Conservation (phyloP, 2,113 vertebrate genomes). For the Bufo gargarizans region DNA sequence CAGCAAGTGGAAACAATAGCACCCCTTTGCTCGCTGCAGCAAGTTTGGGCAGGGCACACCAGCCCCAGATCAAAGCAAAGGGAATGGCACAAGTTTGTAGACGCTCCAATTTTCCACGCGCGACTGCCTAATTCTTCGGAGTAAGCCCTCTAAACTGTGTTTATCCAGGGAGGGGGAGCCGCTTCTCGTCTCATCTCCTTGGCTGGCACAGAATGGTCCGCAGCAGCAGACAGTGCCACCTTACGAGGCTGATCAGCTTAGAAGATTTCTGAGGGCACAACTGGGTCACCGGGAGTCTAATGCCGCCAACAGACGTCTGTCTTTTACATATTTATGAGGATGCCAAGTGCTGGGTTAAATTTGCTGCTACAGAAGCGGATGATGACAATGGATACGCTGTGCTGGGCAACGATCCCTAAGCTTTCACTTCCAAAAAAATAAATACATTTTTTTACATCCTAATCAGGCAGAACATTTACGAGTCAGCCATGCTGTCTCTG, state of each 20-base stretch:
- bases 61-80: conserved; percentile 3
- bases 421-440: conserved; percentile 44
- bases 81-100: conserved; percentile 24
- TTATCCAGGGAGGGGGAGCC: conserved; percentile 22
- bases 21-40: neutral
- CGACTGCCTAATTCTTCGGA: conserved; percentile 10
- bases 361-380: conserved; percentile 21
- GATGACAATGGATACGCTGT: conserved; percentile 19
- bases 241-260: conserved; percentile 68
- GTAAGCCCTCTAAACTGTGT: conserved; percentile 24
- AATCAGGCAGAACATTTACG: conserved; percentile 32
- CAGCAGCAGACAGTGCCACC: conserved; percentile 60
- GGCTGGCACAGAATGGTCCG: conserved; percentile 2
- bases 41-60: neutral
- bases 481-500: conserved; percentile 40
- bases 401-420: neutral
- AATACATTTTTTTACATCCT: conserved; percentile 33
- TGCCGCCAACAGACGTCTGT: conserved; percentile 66
- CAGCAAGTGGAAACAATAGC: neutral
- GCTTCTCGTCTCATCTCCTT: neutral
- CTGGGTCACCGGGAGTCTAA: conserved; percentile 67
- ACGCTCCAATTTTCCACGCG: conserved; percentile 30
- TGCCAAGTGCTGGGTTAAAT: conserved; percentile 44
- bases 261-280: conserved; percentile 64
- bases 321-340: conserved; percentile 54